Conservation (phyloP, 2,797 vertebrate genomes). For the Sebastes kiyomatsui region DNA sequence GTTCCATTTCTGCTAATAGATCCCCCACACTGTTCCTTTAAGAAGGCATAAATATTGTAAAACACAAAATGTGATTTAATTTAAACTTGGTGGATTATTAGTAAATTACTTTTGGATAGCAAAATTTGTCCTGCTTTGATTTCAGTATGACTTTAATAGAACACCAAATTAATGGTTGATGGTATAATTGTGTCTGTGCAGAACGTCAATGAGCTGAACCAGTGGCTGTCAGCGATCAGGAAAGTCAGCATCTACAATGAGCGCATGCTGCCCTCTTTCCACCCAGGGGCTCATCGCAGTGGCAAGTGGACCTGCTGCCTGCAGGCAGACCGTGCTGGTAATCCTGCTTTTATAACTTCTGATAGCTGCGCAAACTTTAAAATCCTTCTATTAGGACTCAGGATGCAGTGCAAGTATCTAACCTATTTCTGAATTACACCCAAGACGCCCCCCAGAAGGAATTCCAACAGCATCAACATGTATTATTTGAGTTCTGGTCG, state of each 20-base stretch:
- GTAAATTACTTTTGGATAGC: background rate
- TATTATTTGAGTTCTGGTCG: background rate
- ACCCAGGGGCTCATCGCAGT: constrained; percentile 87
- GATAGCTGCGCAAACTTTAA: background rate
- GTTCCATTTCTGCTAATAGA: no score
- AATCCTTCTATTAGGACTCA: background rate
- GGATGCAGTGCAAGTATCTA: background rate
- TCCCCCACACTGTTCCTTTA: background rate
- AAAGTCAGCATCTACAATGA: constrained; percentile 89
- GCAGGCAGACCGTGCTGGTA: constrained; percentile 84
- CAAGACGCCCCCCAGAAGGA: background rate
- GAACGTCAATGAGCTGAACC: constrained; percentile 93
- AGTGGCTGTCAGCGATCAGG: constrained; percentile 92
- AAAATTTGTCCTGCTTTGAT: background rate
- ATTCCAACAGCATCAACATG: background rate
- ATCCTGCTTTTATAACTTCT: constrained; percentile 28
- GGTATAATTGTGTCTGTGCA: constrained; percentile 53
- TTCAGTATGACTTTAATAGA: background rate
- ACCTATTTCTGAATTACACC: background rate
- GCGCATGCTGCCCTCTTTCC: constrained; percentile 86
- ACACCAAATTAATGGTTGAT: background rate
- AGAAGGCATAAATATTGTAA: background rate
- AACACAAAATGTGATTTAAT: background rate
- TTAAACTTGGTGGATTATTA: background rate
- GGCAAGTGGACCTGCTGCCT: constrained; percentile 93